Evolutionary conservation across 2,888 invertebrate genomes (phyloP), one percentile per base, ranked within the genome.

Genomic region (Chrysina gloriosa): DNA sequence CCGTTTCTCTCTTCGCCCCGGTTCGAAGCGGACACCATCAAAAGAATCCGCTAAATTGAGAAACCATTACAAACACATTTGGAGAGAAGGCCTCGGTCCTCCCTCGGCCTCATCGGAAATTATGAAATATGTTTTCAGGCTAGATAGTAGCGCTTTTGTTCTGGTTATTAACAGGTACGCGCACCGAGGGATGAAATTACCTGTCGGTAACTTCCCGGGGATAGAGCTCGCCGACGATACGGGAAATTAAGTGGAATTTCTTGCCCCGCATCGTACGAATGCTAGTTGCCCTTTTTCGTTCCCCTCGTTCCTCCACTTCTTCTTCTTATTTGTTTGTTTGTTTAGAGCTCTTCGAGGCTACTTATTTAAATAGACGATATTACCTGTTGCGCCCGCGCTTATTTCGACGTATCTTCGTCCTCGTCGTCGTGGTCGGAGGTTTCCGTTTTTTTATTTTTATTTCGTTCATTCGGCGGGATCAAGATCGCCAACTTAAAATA

Each of bases 51-150:
- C 78, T 80, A 79, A 80, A 79, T 81, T 80, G 78, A 76, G 77
- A 76, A 78, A 80, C 77, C 80, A 80, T 80, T 80, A 80, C 80
- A 79, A 78, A 80, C 79, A 78, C 77, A 78, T 79, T 79, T 78
- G 73, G 76, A 77, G 76, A 77, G 27, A 21, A 19, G 19, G 7
- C 19, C 9, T 7, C 45, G 9, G 9, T 16, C 45, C 45, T 16
- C 21, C 19, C 21, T 45, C 7, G 16, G 21, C 45, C 39, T n/a
- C 39, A 11, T n/a, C 73, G 74, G 70, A 58, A 72, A 70, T 71
- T 72, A 73, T 70, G 73, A 68, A 69, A 74, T 69, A 80, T 76
- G 78, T 80, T 80, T 80, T 80, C 74, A 80, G 78, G 73, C 71
- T 71, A 72, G 77, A 71, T 79, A 80, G 79, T 80, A 80, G 75